Evolutionary conservation across 2,797 vertebrate genomes (phyloP).

Genomic region (Enoplosus armatus): DNA sequence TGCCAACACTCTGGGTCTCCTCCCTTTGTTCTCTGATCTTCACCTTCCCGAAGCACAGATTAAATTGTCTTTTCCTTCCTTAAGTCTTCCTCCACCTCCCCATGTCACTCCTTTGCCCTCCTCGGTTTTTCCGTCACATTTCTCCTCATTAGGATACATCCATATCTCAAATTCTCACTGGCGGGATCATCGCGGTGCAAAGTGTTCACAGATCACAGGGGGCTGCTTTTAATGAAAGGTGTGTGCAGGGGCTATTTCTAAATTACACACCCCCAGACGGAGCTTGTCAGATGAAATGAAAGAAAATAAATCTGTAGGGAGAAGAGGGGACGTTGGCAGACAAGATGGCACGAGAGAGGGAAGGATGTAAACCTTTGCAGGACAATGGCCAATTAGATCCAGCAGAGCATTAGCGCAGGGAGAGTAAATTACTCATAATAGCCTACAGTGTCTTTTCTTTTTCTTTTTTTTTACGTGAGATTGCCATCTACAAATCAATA

Average conservation of each 20-base stretch:
- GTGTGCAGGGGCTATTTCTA: slow-evolving; percentile 60
- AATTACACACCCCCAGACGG: slow-evolving; percentile 50
- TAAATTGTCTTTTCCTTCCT: slow-evolving; percentile 34
- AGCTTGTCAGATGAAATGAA: slow-evolving; percentile 62
- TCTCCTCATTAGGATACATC: slow-evolving; percentile 55
- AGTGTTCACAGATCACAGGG: slow-evolving; percentile 60
- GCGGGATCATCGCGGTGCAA: slow-evolving; percentile 53
- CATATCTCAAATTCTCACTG: slow-evolving; percentile 50
- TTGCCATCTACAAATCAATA: neutral
- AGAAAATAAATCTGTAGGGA: slow-evolving; percentile 50
- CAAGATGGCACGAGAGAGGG: slow-evolving; percentile 31
- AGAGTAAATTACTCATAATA: slow-evolving; percentile 54
- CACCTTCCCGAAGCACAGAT: slow-evolving; percentile 8
- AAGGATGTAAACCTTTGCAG: slow-evolving; percentile 43
- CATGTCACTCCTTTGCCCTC: slow-evolving; percentile 15
- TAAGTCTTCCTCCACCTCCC: slow-evolving; percentile 16
- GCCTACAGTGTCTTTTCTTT: neutral
- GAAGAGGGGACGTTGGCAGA: slow-evolving; percentile 42
- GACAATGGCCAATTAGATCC: slow-evolving; percentile 62
- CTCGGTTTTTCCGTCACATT: slow-evolving; percentile 22
- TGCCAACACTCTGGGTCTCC: slow-evolving; percentile 7
- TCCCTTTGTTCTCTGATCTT: slow-evolving; percentile 26
- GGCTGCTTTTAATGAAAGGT: slow-evolving; percentile 61
- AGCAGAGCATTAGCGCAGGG: slow-evolving; percentile 43
- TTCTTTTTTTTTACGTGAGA: slow-evolving; percentile 14